These are phyloP conservation scores for Coracias cyanogaster DNA, from an alignment of 2,797 vertebrate genomes.

Conservation along the genomic window DNA sequence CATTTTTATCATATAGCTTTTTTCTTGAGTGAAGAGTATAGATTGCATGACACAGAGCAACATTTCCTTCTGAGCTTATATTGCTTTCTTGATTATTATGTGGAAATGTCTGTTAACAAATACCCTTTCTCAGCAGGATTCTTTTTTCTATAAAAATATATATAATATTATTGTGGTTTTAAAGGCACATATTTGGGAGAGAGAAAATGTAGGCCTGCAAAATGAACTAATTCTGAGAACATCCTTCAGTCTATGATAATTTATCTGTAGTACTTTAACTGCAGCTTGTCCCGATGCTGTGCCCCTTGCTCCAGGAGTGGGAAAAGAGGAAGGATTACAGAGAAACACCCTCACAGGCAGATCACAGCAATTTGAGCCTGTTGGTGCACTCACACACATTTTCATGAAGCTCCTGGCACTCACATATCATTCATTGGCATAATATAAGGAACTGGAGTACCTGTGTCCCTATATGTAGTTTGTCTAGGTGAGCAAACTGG, in stretches of 20 bases:
- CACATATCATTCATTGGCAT: not conserved
- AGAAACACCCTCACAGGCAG: not conserved
- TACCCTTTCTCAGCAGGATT: not conserved
- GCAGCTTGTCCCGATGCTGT: not conserved
- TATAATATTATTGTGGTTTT: not conserved
- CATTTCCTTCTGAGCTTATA: not conserved
- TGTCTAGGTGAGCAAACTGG: not conserved
- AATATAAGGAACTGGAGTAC: not conserved
- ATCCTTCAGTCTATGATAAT: not conserved
- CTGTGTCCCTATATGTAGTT: not conserved
- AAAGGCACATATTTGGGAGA: not conserved
- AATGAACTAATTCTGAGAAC: not conserved
- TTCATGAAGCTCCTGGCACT: no score
- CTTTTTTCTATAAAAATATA: not conserved
- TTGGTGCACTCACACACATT: not conserved
- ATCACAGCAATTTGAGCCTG: not conserved
- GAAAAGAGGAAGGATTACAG: not conserved
- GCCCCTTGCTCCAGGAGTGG: fast-evolving
- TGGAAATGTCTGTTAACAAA: conserved; percentile 2
- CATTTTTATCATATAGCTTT: not conserved
- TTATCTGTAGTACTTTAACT: not conserved
- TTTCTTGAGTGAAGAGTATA: not conserved
- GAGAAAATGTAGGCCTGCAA: not conserved
- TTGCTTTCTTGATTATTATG: not conserved
- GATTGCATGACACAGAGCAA: not conserved